Evolutionary conservation across 2,113 vertebrate species (phyloP), one percentile per base, ranked within the genome.

Genomic region (Coturnix japonica): DNA sequence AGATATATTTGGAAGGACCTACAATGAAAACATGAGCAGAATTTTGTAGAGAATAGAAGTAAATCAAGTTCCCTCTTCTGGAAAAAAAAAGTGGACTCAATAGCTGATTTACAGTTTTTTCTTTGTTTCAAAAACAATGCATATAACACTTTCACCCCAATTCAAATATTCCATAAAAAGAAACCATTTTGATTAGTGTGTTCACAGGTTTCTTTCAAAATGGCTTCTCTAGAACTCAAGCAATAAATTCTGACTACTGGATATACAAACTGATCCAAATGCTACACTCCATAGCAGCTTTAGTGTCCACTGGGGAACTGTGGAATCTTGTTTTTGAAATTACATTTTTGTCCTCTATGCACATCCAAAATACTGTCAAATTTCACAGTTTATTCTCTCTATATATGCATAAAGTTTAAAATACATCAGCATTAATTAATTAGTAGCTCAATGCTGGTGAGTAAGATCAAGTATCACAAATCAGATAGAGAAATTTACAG

Each of bases 311-410:
- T 1, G 0, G 66, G 22, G 44, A 11, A 66, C 11, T 80, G 76
- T 0, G 13, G 17, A 66, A 18, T 51, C 63, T n/a, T 0, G 0
- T 51, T 84, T 73, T 49, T 54, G 28, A 63, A 89, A 70, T 30
- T 37, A 49, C 12, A 76, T 9, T 4, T 37, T 2, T 57, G 11
- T 20, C 5, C 5, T 63, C 37, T 46, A 31, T 3, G 2, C 10
- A 28, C 8, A 59, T 33, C 9, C 16, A 23, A 51, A 81, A 70
- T 17, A 75, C 13, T 2, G 5, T 2, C 53, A 15, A 33, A 85
- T 70, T 81, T 76, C 21, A 51, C 22, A 30, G 41, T 13, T 66
- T 67, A 64, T 41, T 69, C 5, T 35, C 16, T 13, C 1, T 37
- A 65, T 74, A 7, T 59, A 43, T 43, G 39, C 9, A 49, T 9